Base-by-base conservation (phyloP, 2,797 vertebrate species). In the Diplodus sargus region DNA sequence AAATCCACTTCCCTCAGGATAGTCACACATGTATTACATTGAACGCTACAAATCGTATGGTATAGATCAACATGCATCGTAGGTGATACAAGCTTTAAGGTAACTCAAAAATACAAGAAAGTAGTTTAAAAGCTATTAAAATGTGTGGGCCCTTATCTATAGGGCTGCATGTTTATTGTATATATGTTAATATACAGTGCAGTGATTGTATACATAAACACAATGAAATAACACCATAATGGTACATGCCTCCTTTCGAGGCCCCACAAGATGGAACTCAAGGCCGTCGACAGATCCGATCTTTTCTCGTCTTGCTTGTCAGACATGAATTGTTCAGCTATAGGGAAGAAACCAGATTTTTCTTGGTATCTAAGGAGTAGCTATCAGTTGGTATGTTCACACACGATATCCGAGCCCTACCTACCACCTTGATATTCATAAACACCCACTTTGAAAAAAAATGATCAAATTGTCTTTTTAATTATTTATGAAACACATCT, bases 401-500 rank as follows among this genome's bases (percentile, higher is more conserved):
- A 30, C 76, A n/a, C 30, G 22, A 61, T 88, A 80, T 83, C 81
- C 66, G 11, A 87, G 60, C 65, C 54, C n/a, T 10, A 48, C 34
- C 71, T 25, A 61, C 79, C 70, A 86, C 83, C 85, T 89, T 87
- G 87, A 87, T 85, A 78, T 66, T 67, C 84, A 75, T 70, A 83
- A 89, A 88, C 74, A 79, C 78, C 57, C n/a, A 34, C 81, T 87
- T 87, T 4, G 57, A 73, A 78, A 68, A 80, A 9, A 82, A 84
- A 74, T 56, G 47, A 90, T 87, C 62, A 79, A 81, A 85, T 86
- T 83, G 67, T 72, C 28, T 62, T 60, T 70, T 91, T 74, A 83
- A 89, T 86, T 72, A 87, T 92, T 92, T 75, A 90, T 86, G 65
- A 72, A 86, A 87, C 59, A 62, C 72, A 61, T 78, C 34, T 88